Conservation (phyloP, 2,113 vertebrate genomes). For the Hyla sarda region DNA sequence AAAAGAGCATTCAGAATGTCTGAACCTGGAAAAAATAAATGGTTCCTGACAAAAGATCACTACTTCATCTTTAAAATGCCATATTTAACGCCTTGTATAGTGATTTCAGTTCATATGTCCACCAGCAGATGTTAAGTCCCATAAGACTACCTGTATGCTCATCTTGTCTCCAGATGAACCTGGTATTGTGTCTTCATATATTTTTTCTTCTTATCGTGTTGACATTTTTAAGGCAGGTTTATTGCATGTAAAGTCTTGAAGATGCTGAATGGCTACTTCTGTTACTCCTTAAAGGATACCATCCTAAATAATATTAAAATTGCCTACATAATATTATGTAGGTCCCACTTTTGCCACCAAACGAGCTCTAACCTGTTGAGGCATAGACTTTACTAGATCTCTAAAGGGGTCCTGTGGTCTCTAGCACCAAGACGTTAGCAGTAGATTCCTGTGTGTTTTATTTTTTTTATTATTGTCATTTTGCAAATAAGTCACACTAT, state of each 20-base stretch:
- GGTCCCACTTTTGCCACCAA: too few species aligned
- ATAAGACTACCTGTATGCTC: neutral
- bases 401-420: too few species aligned
- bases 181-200: neutral
- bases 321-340: too few species aligned
- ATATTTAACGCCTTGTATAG: neutral
- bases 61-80: neutral
- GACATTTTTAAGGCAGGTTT: slow-evolving; percentile 15
- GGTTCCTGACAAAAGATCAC: neutral
- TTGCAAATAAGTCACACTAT: too few species aligned
- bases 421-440: too few species aligned
- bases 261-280: neutral
- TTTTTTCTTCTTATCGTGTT: slow-evolving; percentile 10
- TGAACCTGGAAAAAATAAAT: slow-evolving; percentile 27
- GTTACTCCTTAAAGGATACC: neutral
- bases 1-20: neutral
- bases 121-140: slow-evolving; percentile 44
- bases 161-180: slow-evolving; percentile 43
- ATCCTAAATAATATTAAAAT: neutral
- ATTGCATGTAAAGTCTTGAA: neutral
- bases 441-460: too few species aligned
- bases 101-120: neutral
- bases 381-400: too few species aligned
- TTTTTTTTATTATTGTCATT: too few species aligned
- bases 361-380: too few species aligned